phyloP scores from a whole-genome alignment of 2,113 vertebrate genomes.

The Pachycephala philippinensis region DNA sequence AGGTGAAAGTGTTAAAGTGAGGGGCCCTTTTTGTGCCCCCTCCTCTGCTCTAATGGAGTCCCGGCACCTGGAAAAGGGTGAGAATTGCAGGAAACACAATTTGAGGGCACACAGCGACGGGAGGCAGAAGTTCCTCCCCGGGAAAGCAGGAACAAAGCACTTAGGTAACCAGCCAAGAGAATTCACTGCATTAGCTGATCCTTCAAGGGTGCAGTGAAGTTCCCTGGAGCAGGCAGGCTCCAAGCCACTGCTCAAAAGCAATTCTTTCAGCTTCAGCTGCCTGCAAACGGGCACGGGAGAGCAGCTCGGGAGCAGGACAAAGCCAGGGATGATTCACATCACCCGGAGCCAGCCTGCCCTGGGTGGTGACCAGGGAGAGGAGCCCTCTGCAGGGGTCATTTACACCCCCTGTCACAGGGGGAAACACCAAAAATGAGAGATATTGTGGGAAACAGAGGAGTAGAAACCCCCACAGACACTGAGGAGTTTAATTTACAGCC shows the following conservation, averaged over 20 bases:
- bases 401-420: not conserved
- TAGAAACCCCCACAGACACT: too few species aligned
- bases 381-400: not conserved
- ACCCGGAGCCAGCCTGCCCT: not conserved
- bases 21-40: accelerated
- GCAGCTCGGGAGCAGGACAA: not conserved
- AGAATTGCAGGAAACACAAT: not conserved
- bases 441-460: too few species aligned
- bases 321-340: not conserved
- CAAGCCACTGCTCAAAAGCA: not conserved
- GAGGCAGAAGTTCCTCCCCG: not conserved
- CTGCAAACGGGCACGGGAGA: not conserved
- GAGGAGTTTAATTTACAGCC: too few species aligned
- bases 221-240: not conserved
- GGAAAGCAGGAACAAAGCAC: not conserved
- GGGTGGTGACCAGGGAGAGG: not conserved
- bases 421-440: not conserved
- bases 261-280: not conserved
- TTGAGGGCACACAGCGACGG: not conserved
- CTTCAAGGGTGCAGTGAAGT: not conserved
- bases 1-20: not conserved
- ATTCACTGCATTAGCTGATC: not conserved
- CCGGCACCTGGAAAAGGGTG: not conserved
- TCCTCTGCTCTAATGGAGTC: not conserved
- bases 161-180: not conserved